Evolutionary conservation across 2,888 invertebrate genomes (phyloP).

Genomic region (Pristionchus maxplancki): DNA sequence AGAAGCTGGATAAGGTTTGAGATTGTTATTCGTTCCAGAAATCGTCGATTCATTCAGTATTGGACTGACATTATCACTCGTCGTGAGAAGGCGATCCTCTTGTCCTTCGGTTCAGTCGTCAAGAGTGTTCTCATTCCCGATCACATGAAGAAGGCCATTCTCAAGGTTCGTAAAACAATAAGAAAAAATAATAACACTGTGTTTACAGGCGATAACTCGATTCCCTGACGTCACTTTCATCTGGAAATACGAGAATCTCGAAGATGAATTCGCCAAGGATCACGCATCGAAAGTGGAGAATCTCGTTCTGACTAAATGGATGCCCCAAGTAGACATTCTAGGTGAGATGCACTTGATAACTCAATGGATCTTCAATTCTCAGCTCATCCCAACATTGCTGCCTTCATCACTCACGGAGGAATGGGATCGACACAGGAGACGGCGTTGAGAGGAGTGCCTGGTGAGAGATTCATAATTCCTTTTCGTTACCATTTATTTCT

Average conservation of each 20-base stretch:
- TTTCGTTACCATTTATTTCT: background rate
- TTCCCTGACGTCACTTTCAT: conserved; percentile 11
- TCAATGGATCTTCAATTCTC: background rate
- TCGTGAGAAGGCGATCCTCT: conserved; percentile 57
- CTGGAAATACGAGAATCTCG: conserved; percentile 2
- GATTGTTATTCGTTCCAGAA: background rate
- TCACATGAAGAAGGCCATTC: background rate
- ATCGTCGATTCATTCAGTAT: background rate
- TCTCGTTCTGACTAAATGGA: conserved; percentile 3
- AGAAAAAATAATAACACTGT: too few relatives aligned
- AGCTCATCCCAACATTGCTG: background rate
- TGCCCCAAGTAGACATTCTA: background rate
- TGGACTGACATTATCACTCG: conserved; percentile 57
- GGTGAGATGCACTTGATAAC: background rate
- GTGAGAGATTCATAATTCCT: background rate
- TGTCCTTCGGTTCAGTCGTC: conserved; percentile 64
- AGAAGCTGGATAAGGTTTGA: conserved; percentile 17
- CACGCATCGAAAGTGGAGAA: background rate
- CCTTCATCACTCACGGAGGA: conserved; percentile 12
- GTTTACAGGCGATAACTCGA: background rate
- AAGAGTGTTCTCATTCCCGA: background rate
- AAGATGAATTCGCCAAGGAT: background rate
- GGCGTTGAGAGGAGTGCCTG: conserved; percentile 8
- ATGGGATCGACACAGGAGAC: background rate
- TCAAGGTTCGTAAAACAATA: conserved; percentile 1